phyloP scores from a whole-genome alignment of 2,888 invertebrate genomes.

The Halictus quadricinctus region DNA sequence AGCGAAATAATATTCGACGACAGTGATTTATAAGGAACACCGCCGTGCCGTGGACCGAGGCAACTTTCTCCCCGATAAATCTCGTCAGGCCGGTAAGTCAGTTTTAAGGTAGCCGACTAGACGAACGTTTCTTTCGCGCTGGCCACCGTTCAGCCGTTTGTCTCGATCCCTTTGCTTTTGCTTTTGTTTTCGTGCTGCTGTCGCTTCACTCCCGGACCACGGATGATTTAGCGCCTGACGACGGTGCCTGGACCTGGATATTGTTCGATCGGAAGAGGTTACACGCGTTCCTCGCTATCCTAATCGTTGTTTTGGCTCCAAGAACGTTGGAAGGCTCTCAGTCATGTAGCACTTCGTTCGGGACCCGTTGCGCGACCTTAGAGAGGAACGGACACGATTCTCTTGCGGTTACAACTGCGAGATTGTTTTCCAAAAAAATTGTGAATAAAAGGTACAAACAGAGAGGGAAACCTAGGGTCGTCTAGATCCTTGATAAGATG shows the following conservation, averaged over 20 bases:
- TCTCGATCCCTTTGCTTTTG: slow-evolving; percentile 26
- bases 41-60: background rate
- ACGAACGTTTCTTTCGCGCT: slow-evolving; percentile 5
- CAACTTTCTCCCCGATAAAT: slow-evolving; percentile 48
- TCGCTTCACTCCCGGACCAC: no score
- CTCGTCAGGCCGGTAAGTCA: slow-evolving; percentile 37
- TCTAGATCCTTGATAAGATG: no score
- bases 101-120: background rate
- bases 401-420: background rate
- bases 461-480: no score
- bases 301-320: background rate
- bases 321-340: background rate
- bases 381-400: background rate
- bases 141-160: slow-evolving; percentile 8
- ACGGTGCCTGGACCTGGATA: background rate
- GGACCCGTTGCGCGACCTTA: background rate
- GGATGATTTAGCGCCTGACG: background rate
- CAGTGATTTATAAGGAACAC: slow-evolving; percentile 50
- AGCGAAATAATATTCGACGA: slow-evolving; percentile 63
- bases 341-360: background rate
- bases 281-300: background rate
- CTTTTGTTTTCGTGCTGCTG: background rate
- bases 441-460: background rate
- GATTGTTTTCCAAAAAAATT: background rate
- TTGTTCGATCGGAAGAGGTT: background rate